Base-by-base conservation (phyloP, 2,113 vertebrate species). In the Sylvilagus bachmani region DNA sequence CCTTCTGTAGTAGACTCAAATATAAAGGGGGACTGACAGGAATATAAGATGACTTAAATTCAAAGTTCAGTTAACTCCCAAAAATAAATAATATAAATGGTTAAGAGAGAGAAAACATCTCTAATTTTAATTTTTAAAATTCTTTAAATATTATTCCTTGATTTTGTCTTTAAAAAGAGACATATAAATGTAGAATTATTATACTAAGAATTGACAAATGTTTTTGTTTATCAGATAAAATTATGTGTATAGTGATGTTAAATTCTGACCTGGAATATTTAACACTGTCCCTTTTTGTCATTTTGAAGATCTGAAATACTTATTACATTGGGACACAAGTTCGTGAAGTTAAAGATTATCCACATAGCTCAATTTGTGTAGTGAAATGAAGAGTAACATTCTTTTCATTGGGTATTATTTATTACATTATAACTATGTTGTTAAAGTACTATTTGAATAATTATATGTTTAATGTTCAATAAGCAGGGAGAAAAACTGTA, bases 41-140 rank as follows among this genome's bases (percentile, higher is more conserved):
- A 99, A 98, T 99, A 98, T 98, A 97, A 98, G 98, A 99, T 98
- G 98, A 98, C 98, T 98, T 96, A 98, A 98, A 98, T 98, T 97
- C 97, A 98, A 98, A 98, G 91, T 98, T 98, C 97, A 98, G 98
- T 98, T 97, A 97, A 97, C 95, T 98, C 98, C 85, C 93, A 97
- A 89, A 96, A 94, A 97, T 90, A 94, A 97, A 94, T 96, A 96
- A 85, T 49, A 69, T 78, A 98, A 93, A 95, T 87, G 11, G 64
- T 58, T 96, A 86, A 97, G 79, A 96, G 93, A 55, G 36, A 81
- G 62, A 89, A 96, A 55, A 22, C 55, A 84, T 53, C n/a, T 86
- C 44, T 38, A 61, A 81, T 91, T 86, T 97, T 77, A 73, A 66
- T 49, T 92, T 95, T 92, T 33, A 14, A 61, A 94, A 70, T 83